A percentile compares a stretch with the other conserved stretches of the same genome.
Conservation (phyloP, 2,888 invertebrate species). For the Coecobrya sp. region DNA sequence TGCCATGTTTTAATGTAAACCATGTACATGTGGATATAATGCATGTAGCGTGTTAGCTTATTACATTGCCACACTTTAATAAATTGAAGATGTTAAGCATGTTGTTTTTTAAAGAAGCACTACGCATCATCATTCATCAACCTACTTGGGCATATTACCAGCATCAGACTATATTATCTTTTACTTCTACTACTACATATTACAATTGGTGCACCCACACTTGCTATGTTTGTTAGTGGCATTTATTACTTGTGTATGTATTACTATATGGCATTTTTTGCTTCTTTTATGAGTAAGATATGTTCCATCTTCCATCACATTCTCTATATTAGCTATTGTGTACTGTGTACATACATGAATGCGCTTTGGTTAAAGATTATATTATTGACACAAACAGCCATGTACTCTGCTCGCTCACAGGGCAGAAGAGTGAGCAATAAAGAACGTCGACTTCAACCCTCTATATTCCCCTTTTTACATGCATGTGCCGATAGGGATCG, state of each 20-base stretch:
- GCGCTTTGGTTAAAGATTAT: conserved; percentile 46
- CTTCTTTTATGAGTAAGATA: conserved; percentile 53
- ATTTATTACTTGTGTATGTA: background rate
- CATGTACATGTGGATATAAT: background rate
- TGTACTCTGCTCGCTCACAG: conserved; percentile 4
- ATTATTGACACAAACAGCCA: conserved; percentile 41
- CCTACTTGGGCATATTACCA: background rate
- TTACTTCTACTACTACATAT: background rate
- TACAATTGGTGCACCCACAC: conserved; percentile 10
- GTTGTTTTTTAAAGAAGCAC: background rate
- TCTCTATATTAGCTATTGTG: conserved; percentile 44
- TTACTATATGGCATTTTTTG: background rate
- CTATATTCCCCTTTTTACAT: background rate
- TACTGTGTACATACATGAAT: conserved; percentile 47
- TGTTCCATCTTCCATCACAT: background rate
- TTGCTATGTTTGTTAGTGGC: background rate
- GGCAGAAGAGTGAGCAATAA: conserved; percentile 43
- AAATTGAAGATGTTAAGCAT: conserved; percentile 8
- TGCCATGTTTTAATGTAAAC: background rate
- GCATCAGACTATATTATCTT: too few species aligned
- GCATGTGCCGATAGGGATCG: background rate
- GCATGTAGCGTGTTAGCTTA: background rate
- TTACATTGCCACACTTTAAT: conserved; percentile 5
- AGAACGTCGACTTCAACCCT: conserved; percentile 23
- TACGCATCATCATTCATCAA: conserved; percentile 26